Evolutionary conservation across 2,113 vertebrate genomes (phyloP).

Genomic region (Ochotona princeps): DNA sequence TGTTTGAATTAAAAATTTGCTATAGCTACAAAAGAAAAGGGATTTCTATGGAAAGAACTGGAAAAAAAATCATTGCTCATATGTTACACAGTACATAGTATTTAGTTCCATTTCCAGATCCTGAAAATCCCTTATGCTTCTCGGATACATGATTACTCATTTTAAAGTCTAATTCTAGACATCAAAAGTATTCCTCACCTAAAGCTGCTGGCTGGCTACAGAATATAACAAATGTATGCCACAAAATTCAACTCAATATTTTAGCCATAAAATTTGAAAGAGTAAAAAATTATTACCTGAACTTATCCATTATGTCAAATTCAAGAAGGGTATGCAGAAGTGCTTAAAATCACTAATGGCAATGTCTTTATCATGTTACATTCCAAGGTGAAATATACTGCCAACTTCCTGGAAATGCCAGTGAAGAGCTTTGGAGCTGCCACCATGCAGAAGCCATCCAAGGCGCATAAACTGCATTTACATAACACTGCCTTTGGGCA

Average conservation of each 20-base stretch:
- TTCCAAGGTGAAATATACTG: constrained; percentile 59
- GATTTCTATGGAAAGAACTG: neutral
- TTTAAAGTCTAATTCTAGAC: constrained; percentile 58
- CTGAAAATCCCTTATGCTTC: constrained; percentile 48
- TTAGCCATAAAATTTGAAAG: constrained; percentile 78
- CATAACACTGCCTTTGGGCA: constrained; percentile 49
- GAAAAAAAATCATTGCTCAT: constrained; percentile 21
- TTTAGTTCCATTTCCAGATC: constrained; percentile 29
- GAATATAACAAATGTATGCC: constrained; percentile 62
- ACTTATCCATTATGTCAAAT: constrained; percentile 73
- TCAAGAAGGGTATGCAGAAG: constrained; percentile 64
- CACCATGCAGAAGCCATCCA: neutral
- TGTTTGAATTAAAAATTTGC: constrained; percentile 35
- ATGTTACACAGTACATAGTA: neutral
- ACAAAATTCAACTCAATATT: constrained; percentile 77
- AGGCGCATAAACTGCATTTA: constrained; percentile 9
- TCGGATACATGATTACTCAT: constrained; percentile 50
- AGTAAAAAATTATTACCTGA: constrained; percentile 67
- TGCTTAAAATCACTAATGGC: constrained; percentile 73
- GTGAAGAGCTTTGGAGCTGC: neutral
- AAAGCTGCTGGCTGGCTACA: constrained; percentile 52
- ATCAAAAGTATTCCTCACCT: constrained; percentile 62
- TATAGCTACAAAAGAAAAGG: neutral
- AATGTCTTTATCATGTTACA: constrained; percentile 65
- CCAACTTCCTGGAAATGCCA: constrained; percentile 49